phyloP scores from a whole-genome alignment of 2,888 invertebrate species.

The Mesorhabditis spiculigera region DNA sequence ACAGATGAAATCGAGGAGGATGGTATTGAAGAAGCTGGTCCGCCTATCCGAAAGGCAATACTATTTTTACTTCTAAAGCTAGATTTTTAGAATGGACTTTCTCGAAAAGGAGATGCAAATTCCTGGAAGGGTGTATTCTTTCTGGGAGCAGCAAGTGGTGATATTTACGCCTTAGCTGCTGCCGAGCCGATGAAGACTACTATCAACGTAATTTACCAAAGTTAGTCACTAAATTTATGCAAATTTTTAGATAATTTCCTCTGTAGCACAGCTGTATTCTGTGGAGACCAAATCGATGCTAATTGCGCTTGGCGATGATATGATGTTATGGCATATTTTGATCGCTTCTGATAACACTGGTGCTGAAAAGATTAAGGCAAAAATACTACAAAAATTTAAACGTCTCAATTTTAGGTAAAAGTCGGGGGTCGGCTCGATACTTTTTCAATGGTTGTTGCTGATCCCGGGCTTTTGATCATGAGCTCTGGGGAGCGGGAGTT shows the following conservation, averaged over 20 bases:
- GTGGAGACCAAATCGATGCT: constrained; percentile 1
- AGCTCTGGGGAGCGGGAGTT: constrained; percentile 18
- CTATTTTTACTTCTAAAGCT: background rate
- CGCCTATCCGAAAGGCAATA: background rate
- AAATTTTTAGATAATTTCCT: background rate
- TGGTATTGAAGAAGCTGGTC: background rate
- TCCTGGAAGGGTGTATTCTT: background rate
- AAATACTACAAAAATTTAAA: background rate
- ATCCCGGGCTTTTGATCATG: constrained; percentile 19
- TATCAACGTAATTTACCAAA: background rate
- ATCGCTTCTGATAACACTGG: constrained; percentile 6
- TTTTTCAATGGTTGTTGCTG: background rate
- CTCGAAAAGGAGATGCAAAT: background rate
- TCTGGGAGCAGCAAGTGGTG: background rate
- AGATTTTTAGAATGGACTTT: background rate
- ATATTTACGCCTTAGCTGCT: background rate
- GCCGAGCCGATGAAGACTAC: background rate
- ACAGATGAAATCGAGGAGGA: background rate
- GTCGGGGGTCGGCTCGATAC: background rate
- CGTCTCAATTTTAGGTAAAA: background rate
- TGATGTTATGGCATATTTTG: background rate
- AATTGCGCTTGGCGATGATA: background rate
- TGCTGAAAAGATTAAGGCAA: constrained; percentile 4
- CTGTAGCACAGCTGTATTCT: background rate
- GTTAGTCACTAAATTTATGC: background rate